Conservation (phyloP, 2,113 vertebrate genomes). For the Vidua macroura region DNA sequence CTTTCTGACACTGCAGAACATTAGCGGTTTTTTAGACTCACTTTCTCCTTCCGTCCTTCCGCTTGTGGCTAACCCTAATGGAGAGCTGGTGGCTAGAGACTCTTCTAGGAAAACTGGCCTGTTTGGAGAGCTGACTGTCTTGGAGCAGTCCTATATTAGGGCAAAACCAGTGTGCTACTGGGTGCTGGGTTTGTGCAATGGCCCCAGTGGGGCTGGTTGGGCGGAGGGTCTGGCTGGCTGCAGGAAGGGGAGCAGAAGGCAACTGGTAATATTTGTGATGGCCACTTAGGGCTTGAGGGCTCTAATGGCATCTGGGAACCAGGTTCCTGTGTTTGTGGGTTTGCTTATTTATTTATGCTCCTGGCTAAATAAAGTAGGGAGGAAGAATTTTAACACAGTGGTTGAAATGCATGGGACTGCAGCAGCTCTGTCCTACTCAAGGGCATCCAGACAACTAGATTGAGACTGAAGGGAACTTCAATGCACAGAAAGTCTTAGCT, state of each 20-base stretch:
- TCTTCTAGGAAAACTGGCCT: background rate
- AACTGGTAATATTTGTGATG: background rate
- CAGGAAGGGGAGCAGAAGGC: slow-evolving; percentile 23
- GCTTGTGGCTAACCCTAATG: slow-evolving; percentile 62
- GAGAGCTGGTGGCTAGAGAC: slow-evolving; percentile 10
- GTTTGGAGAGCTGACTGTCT: background rate
- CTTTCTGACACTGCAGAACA: slow-evolving; percentile 31
- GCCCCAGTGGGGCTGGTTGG: background rate
- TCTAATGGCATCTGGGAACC: slow-evolving; percentile 16
- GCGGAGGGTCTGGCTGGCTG: background rate
- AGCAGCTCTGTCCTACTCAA: background rate
- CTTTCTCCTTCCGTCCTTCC: slow-evolving; percentile 34
- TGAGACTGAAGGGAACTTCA: background rate
- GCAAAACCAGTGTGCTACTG: background rate
- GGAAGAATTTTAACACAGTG: slow-evolving; percentile 21
- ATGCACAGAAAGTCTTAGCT: background rate
- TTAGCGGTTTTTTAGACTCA: slow-evolving; percentile 8
- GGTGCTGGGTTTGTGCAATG: background rate
- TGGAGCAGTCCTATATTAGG: background rate
- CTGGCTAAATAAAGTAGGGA: background rate
- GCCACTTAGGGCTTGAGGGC: background rate
- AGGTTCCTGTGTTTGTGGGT: slow-evolving; percentile 11
- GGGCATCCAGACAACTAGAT: background rate
- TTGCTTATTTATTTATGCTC: background rate
- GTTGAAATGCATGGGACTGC: background rate